Evolutionary conservation across 2,797 vertebrate species (phyloP).

Genomic region (Sphenopsis melanotis): DNA sequence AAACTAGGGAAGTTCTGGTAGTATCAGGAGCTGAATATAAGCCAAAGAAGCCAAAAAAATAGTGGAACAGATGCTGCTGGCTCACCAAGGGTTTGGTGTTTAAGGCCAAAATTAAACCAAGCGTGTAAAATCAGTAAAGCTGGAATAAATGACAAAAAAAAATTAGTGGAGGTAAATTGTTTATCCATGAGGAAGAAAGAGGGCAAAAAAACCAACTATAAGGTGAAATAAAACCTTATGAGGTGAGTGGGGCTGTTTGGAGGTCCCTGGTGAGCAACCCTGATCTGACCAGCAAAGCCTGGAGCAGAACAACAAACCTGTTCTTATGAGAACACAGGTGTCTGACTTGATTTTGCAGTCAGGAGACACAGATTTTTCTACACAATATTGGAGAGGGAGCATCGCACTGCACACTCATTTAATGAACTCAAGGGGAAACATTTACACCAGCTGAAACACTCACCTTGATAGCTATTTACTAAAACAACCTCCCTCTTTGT

Average conservation of each 20-base stretch:
- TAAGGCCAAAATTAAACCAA: neutral
- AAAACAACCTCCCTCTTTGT: neutral
- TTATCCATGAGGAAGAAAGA: neutral
- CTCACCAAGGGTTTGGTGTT: neutral
- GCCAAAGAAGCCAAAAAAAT: neutral
- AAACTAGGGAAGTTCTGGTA: neutral
- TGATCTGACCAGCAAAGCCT: neutral
- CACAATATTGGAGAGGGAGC: neutral
- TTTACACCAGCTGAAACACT: neutral
- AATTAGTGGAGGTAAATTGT: neutral
- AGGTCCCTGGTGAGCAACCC: neutral
- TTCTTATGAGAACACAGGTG: neutral
- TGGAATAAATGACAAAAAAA: neutral
- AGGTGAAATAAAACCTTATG: neutral
- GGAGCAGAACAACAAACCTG: neutral
- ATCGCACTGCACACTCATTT: neutral
- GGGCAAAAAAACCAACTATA: rapidly evolving
- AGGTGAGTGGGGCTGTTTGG: neutral
- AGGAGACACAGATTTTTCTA: neutral
- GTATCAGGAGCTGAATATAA: neutral
- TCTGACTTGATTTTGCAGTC: neutral
- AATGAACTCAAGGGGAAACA: neutral
- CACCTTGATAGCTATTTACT: neutral
- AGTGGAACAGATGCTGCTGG: neutral
- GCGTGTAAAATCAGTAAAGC: neutral